These are phyloP conservation scores for Nineta flava DNA, from an alignment of 2,888 invertebrate genomes.

Conservation along the genomic window DNA sequence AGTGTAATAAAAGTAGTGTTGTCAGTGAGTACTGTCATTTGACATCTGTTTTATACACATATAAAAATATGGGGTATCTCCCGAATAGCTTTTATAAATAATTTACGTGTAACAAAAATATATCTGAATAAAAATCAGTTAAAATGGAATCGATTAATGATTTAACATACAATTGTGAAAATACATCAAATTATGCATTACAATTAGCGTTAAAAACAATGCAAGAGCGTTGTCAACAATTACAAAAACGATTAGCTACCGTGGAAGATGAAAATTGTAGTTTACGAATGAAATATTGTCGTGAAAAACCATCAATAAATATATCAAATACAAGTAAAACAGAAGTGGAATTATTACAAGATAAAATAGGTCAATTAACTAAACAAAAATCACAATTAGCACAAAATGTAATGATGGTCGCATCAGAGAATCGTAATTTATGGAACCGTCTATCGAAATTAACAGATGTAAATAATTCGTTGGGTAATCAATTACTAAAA, in stretches of 20 bases:
- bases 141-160: not conserved
- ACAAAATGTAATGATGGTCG: constrained; percentile 66
- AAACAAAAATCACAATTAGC: constrained; percentile 62
- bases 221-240: constrained; percentile 61
- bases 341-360: constrained; percentile 36
- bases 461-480: constrained; percentile 38
- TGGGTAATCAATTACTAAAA: constrained; percentile 33
- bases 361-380: constrained; percentile 49
- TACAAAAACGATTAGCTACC: constrained; percentile 50
- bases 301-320: constrained; percentile 16
- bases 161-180: not conserved
- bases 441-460: constrained; percentile 57
- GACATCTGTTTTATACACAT: too few relatives aligned
- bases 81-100: too few relatives aligned
- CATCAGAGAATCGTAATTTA: constrained; percentile 62
- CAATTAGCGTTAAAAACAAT: constrained; percentile 66
- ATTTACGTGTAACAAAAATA: too few relatives aligned
- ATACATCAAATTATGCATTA: constrained; percentile 28
- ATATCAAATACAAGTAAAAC: constrained; percentile 17
- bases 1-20: too few relatives aligned
- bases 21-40: too few relatives aligned
- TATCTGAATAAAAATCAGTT: not conserved
- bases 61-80: too few relatives aligned
- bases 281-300: constrained; percentile 30
- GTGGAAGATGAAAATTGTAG: constrained; percentile 64